Evolutionary conservation across 2,113 vertebrate species (phyloP).

Genomic region (Lepisosteus oculatus): DNA sequence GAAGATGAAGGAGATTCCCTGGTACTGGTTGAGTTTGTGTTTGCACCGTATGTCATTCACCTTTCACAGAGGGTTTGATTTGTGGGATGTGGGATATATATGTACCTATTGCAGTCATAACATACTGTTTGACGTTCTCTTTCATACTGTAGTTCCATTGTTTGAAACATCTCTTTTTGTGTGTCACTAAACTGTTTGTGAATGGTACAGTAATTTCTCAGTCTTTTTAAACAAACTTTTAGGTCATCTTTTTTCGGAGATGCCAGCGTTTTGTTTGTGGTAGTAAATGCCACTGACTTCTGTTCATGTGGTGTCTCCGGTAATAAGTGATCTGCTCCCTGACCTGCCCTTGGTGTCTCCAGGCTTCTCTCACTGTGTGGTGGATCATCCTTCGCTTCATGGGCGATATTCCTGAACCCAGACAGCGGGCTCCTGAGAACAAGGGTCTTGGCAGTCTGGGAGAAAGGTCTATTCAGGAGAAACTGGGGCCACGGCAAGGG

Average conservation of each 20-base stretch:
- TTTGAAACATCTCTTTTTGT: neutral
- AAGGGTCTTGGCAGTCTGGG: too few species aligned
- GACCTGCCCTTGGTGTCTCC: neutral
- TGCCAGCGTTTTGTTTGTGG: neutral
- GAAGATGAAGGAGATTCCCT: slow-evolving; percentile 76
- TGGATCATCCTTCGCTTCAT: slow-evolving; percentile 90
- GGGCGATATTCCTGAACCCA: slow-evolving; percentile 90
- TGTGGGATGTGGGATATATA: neutral
- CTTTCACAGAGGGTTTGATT: too few species aligned
- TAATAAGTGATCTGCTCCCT: slow-evolving; percentile 39
- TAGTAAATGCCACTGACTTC: neutral
- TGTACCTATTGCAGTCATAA: neutral
- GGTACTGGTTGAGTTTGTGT: slow-evolving; percentile 56
- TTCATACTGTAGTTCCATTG: neutral
- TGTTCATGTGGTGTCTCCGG: slow-evolving; percentile 47
- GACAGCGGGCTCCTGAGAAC: slow-evolving; percentile 48
- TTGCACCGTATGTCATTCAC: too few species aligned
- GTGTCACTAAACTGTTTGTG: neutral
- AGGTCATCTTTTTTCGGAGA: neutral
- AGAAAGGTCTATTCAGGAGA: slow-evolving; percentile 37
- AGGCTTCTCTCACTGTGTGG: slow-evolving; percentile 88
- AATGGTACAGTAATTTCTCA: too few species aligned
- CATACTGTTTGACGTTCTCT: neutral
- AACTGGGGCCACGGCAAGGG: slow-evolving; percentile 50
- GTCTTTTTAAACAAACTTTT: neutral